These are phyloP conservation scores for Meandrusa payeni DNA, from an alignment of 2,888 invertebrate species.

Conservation along the genomic window DNA sequence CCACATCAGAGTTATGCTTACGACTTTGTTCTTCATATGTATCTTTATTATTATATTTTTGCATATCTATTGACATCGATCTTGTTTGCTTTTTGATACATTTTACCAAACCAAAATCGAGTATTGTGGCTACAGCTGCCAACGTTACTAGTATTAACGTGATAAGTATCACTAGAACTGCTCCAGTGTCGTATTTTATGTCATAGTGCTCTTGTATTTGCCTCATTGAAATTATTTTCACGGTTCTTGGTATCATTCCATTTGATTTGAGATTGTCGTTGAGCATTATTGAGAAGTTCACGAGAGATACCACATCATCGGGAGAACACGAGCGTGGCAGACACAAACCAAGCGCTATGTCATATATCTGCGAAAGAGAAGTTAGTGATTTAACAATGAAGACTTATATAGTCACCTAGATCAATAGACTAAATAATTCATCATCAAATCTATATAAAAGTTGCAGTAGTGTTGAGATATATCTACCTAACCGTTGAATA, in stretches of 20 bases:
- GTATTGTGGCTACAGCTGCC: slow-evolving; percentile 60
- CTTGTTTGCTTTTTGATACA: slow-evolving; percentile 12
- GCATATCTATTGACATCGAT: slow-evolving; percentile 39
- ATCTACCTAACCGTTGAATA: too few relatives aligned
- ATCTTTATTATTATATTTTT: slow-evolving; percentile 49
- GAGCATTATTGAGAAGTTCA: slow-evolving; percentile 72
- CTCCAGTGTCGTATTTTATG: slow-evolving; percentile 48
- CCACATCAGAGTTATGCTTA: slow-evolving; percentile 30
- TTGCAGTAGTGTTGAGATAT: too few relatives aligned
- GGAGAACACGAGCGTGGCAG: slow-evolving; percentile 66
- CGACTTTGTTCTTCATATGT: slow-evolving; percentile 31
- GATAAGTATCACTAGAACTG: slow-evolving; percentile 48
- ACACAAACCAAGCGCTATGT: slow-evolving; percentile 66
- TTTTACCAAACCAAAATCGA: slow-evolving; percentile 60
- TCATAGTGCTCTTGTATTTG: slow-evolving; percentile 47
- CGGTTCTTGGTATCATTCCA: slow-evolving; percentile 52
- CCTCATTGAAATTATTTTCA: slow-evolving; percentile 50
- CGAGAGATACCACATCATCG: slow-evolving; percentile 62
- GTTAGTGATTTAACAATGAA: too few relatives aligned
- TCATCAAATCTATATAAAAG: too few relatives aligned
- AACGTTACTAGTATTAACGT: slow-evolving; percentile 49
- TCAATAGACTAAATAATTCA: too few relatives aligned
- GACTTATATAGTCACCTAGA: too few relatives aligned
- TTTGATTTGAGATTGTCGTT: slow-evolving; percentile 62
- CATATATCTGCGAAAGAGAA: slow-evolving; percentile 52